Evolutionary conservation across 2,888 invertebrate genomes (phyloP).

Genomic region (Cacoxenus indagator): DNA sequence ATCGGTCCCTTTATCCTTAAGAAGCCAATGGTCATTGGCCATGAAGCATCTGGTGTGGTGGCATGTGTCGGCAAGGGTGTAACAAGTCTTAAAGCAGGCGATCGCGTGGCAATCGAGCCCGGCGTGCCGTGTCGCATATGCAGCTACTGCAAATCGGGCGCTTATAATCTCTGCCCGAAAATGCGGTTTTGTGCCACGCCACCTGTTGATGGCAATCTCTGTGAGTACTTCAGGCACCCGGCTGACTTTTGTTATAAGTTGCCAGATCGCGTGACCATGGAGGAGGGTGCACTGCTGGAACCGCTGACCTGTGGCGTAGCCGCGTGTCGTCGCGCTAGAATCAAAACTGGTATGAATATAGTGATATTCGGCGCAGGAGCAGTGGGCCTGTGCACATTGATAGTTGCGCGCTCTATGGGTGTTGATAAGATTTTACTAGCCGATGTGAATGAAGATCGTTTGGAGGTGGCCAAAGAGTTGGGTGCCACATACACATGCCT

Average conservation of each 20-base stretch:
- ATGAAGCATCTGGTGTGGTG: constrained; percentile 87
- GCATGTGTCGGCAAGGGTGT: constrained; percentile 78
- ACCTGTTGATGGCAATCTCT: constrained; percentile 87
- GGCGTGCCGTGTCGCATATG: constrained; percentile 88
- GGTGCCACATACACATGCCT: constrained; percentile 76
- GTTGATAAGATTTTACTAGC: constrained; percentile 81
- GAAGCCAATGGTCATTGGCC: constrained; percentile 92
- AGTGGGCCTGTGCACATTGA: constrained; percentile 83
- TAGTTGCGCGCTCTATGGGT: constrained; percentile 86
- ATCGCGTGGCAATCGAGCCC: constrained; percentile 92
- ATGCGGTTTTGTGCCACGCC: constrained; percentile 93
- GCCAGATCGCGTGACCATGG: constrained; percentile 86
- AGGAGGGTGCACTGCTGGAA: constrained; percentile 92
- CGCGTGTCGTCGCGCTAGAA: constrained; percentile 85
- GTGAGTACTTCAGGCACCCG: constrained; percentile 86
- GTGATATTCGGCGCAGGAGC: constrained; percentile 87
- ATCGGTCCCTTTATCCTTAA: constrained; percentile 87
- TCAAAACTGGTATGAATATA: constrained; percentile 78
- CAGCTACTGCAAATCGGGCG: constrained; percentile 83
- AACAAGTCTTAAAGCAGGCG: constrained; percentile 79
- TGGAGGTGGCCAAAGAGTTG: constrained; percentile 79
- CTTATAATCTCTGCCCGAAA: constrained; percentile 89
- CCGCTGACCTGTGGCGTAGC: constrained; percentile 90
- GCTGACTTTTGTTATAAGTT: constrained; percentile 88
- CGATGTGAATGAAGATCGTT: constrained; percentile 72